These are phyloP conservation scores for Hemicrepidius hirtus DNA, from an alignment of 2,888 invertebrate species.

Conservation along the genomic window DNA sequence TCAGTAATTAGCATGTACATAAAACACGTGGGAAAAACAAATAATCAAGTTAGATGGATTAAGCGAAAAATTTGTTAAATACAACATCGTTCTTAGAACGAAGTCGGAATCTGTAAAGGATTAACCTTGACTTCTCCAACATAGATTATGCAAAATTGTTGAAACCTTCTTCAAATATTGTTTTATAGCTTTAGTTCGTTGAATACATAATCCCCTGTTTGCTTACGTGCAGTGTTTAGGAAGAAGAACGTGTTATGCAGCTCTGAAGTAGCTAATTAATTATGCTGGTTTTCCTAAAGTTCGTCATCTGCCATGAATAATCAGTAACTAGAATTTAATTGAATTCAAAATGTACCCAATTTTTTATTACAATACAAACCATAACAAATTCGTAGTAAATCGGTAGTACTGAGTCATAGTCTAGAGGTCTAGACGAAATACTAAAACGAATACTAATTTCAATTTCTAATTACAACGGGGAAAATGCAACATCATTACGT, in stretches of 20 bases:
- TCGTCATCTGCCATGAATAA: constrained; percentile 4
- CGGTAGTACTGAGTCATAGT: no score
- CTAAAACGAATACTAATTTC: no score
- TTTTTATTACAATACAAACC: no score
- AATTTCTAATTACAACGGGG: no score
- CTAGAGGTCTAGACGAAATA: no score
- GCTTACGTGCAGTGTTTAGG: constrained; percentile 16
- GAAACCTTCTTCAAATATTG: constrained; percentile 29
- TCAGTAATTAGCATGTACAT: constrained; percentile 27
- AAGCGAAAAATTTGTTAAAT: not conserved
- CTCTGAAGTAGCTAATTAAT: constrained; percentile 21
- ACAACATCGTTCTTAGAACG: constrained; percentile 15
- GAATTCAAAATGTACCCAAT: not conserved
- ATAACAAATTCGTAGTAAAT: no score
- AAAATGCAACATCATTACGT: no score
- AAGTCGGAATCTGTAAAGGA: constrained; percentile 26
- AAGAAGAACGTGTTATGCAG: constrained; percentile 15
- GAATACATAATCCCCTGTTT: constrained; percentile 22
- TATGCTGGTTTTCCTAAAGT: not conserved
- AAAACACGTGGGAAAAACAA: constrained; percentile 28
- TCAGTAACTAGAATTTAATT: not conserved
- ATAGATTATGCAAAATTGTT: constrained; percentile 21
- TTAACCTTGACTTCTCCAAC: constrained; percentile 13
- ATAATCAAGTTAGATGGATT: not conserved
- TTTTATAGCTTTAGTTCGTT: constrained; percentile 15